These are phyloP conservation scores for Spodoptera exigua DNA, from an alignment of 2,888 invertebrate genomes.

Conservation along the genomic window DNA sequence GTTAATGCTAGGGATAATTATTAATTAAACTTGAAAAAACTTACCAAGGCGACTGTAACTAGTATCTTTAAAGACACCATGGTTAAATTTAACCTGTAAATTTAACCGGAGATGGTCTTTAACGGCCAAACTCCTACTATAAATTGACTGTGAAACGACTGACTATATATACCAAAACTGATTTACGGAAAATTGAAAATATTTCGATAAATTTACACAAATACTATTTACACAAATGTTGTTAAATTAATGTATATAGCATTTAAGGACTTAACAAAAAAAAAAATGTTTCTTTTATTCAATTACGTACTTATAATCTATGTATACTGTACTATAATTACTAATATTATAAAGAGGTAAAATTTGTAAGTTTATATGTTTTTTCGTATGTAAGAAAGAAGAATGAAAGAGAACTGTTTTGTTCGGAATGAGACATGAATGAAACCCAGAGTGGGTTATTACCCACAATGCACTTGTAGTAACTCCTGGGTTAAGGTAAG, in stretches of 20 bases:
- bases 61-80: slow-evolving; percentile 22
- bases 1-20: neutral
- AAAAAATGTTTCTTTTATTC: too few species aligned
- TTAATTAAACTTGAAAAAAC: slow-evolving; percentile 2
- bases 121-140: slow-evolving; percentile 34
- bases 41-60: slow-evolving; percentile 14
- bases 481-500: too few species aligned
- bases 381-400: too few species aligned
- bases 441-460: too few species aligned
- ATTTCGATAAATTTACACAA: neutral
- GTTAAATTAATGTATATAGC: neutral
- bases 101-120: slow-evolving; percentile 11
- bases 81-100: neutral
- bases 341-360: too few species aligned
- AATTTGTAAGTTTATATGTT: too few species aligned
- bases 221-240: slow-evolving; percentile 12
- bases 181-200: neutral
- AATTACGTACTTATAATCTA: neutral
- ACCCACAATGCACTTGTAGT: too few species aligned
- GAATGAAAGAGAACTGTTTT: too few species aligned
- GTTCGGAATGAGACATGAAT: too few species aligned
- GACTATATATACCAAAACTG: slow-evolving; percentile 19
- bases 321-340: too few species aligned
- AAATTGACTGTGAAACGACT: rapidly evolving
- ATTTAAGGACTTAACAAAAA: too few species aligned